A percentile compares a stretch with the other conserved stretches of the same genome.
Conservation (phyloP, 2,113 vertebrate genomes). For the Chaetops frenatus region DNA sequence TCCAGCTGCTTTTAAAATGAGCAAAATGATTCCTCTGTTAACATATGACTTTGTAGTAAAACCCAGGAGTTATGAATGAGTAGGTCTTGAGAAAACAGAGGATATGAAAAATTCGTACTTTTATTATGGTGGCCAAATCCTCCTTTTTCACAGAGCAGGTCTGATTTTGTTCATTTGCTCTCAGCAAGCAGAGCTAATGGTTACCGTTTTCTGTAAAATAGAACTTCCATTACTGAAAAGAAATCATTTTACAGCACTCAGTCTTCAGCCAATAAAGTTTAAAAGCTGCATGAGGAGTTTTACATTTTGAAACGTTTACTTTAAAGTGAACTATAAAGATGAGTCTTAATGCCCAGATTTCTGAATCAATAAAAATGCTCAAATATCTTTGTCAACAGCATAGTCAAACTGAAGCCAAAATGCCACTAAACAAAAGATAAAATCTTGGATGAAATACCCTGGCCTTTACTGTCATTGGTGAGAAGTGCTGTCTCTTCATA, state of each 20-base stretch:
- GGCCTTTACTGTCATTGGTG: not conserved
- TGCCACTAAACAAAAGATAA: constrained; percentile 2
- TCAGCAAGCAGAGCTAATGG: not conserved
- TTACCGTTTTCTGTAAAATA: not conserved
- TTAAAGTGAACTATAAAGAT: constrained; percentile 32
- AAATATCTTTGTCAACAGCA: constrained; percentile 8
- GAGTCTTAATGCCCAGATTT: constrained; percentile 18
- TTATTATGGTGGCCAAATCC: not conserved
- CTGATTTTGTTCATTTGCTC: constrained; percentile 24
- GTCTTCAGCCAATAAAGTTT: constrained; percentile 21
- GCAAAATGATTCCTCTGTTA: not conserved
- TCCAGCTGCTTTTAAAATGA: not conserved
- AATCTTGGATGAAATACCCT: not conserved
- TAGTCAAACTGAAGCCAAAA: constrained; percentile 20
- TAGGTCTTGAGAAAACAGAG: not conserved
- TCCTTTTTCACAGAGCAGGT: not conserved
- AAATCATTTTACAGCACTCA: not conserved
- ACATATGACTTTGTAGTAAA: not conserved
- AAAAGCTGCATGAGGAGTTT: constrained; percentile 14
- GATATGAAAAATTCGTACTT: not conserved
- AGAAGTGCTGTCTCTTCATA: not conserved
- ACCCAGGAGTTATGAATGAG: not conserved
- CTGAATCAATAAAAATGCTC: constrained; percentile 10
- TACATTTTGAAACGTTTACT: constrained; percentile 26
- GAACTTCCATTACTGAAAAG: not conserved